phyloP scores from a whole-genome alignment of 2,888 invertebrate species.

The Uropetala carovei region DNA sequence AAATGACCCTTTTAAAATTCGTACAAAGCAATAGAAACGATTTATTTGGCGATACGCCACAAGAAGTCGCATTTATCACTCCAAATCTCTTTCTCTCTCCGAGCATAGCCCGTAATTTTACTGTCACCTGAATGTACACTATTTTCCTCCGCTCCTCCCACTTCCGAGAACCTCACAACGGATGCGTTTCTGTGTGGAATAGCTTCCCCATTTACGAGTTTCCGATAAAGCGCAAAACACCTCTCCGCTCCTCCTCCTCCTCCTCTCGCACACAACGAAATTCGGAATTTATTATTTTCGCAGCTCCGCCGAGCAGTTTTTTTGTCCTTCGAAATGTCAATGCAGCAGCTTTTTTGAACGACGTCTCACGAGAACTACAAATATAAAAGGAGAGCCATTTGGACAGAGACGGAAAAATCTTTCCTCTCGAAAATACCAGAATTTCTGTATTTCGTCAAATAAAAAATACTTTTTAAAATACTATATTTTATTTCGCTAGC shows the following conservation, averaged over 20 bases:
- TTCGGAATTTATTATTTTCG: slow-evolving; percentile 47
- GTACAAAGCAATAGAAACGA: too few species aligned
- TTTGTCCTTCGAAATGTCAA: slow-evolving; percentile 55
- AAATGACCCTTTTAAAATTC: too few species aligned
- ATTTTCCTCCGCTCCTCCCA: neutral
- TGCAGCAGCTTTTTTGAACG: slow-evolving; percentile 59
- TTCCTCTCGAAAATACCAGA: neutral
- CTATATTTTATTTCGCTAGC: neutral
- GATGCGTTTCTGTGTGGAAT: slow-evolving; percentile 60
- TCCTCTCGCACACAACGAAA: slow-evolving; percentile 36
- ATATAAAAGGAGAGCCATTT: slow-evolving; percentile 46
- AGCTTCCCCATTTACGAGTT: slow-evolving; percentile 50
- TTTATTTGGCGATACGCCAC: too few species aligned
- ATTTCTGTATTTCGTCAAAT: neutral
- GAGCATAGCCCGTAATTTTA: neutral
- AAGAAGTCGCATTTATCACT: too few species aligned
- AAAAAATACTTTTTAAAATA: neutral
- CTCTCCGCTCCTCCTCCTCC: slow-evolving; percentile 25
- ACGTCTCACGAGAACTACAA: slow-evolving; percentile 45
- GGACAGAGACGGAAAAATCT: neutral
- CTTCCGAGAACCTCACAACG: slow-evolving; percentile 19
- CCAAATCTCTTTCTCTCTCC: too few species aligned
- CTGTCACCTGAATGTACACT: slow-evolving; percentile 31
- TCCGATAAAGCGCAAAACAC: slow-evolving; percentile 49
- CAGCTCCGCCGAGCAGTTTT: slow-evolving; percentile 26